phyloP scores from a whole-genome alignment of 2,113 vertebrate species.

The Puffinus mauretanicus region DNA sequence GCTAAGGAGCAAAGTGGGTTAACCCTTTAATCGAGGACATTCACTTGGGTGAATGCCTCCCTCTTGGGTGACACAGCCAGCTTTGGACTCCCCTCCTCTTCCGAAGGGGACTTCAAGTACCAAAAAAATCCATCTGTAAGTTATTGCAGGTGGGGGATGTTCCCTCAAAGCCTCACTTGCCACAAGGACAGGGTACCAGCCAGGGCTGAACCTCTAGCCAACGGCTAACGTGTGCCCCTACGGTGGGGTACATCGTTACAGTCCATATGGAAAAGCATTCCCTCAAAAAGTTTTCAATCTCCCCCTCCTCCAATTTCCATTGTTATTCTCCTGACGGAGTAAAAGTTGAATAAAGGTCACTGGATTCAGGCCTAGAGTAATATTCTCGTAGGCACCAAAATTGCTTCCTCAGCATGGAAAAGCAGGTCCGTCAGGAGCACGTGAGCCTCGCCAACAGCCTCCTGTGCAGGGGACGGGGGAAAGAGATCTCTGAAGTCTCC shows the following conservation, averaged over 20 bases:
- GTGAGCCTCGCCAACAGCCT: neutral
- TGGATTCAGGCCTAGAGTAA: neutral
- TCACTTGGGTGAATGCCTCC: neutral
- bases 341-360: neutral
- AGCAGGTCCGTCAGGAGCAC: neutral
- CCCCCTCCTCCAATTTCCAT: neutral
- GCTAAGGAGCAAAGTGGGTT: neutral
- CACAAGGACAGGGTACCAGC: neutral
- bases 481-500: neutral
- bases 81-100: neutral
- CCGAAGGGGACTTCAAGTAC: neutral
- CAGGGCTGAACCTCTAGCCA: neutral
- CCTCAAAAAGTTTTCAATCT: neutral
- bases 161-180: neutral
- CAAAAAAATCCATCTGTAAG: neutral
- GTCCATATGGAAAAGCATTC: neutral
- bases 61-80: neutral
- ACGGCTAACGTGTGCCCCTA: fast-evolving
- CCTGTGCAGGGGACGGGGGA: neutral
- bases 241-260: neutral
- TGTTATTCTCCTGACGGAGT: neutral
- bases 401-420: neutral
- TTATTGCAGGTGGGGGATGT: neutral
- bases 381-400: neutral
- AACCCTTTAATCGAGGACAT: neutral